Evolutionary conservation across 2,113 vertebrate species (phyloP), one percentile per base, ranked within the genome.

Genomic region (Herpetotheres cachinnans): DNA sequence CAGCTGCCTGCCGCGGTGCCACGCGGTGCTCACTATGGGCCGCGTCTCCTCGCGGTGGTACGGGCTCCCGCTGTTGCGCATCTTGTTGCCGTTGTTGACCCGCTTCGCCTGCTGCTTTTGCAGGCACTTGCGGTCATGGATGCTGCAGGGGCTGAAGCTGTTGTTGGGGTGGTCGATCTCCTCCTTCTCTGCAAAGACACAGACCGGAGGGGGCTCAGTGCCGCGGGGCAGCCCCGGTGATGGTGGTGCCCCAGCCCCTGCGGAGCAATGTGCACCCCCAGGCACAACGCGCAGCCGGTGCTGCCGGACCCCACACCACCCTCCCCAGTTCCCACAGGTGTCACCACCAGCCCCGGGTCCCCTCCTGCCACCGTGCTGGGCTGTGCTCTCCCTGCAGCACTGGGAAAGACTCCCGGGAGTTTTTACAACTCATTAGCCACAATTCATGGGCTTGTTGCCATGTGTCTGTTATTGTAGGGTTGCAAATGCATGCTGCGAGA

Each of bases 71-170:
- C 97, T 98, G 93, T 85, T 98, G 79, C 98, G 98, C 98, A 99
- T 99, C 95, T 99, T 99, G 98, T 97, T 97, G 69, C 98, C 98
- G 17, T 97, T 98, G 97, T 97, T 98, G 84, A 92, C 97, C 34
- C 97, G 87, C 77, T 88, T 99, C 16, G 97, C 99, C 70, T 92
- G 98, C 95, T 98, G 99, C 96, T 99, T 99, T 98, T 99, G 99
- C 81, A 99, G 97, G 95, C 99, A 99, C 83, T 98, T 98, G 86
- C 98, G 99, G 97, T 99, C 99, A 1, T 99, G 99, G 67, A 98
- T 98, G 59, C 98, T 98, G 97, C 99, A 99, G 29, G 99, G 99
- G 97, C 97, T 99, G 96, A 99, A 99, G 98, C 98, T 99, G 98
- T 98, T 99, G 98, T 99, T 99, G 18, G 99, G 99, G 79, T 99